Conservation (phyloP, 2,888 invertebrate species). For the Falcaria lacertinaria region DNA sequence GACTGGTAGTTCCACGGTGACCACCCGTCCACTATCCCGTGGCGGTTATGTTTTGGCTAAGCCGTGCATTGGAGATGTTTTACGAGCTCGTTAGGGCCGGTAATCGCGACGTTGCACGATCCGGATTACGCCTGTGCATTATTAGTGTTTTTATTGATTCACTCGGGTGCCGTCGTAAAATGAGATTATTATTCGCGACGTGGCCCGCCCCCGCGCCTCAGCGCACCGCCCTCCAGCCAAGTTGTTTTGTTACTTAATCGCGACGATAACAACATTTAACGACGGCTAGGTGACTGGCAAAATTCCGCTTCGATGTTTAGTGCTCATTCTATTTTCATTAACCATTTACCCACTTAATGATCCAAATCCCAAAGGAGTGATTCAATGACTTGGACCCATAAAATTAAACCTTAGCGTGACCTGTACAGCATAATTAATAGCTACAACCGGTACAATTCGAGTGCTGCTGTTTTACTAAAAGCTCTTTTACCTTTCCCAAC, state of each 20-base stretch:
- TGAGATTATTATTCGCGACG: conserved; percentile 78
- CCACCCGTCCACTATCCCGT: conserved; percentile 24
- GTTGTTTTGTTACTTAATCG: conserved; percentile 79
- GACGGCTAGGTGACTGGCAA: conserved; percentile 79
- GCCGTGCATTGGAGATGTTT: conserved; percentile 74
- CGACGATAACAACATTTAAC: conserved; percentile 78
- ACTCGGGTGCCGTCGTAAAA: conserved; percentile 78
- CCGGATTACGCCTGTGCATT: conserved; percentile 77
- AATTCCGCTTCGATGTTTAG: conserved; percentile 79
- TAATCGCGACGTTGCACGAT: conserved; percentile 75
- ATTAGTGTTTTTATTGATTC: conserved; percentile 81
- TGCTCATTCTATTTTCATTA: conserved; percentile 80
- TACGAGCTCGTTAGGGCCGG: conserved; percentile 78
- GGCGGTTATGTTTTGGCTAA: conserved; percentile 58
- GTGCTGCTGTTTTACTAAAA: conserved; percentile 11
- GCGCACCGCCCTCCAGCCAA: conserved; percentile 50
- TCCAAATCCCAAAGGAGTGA: conserved; percentile 74
- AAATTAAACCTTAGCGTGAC: conserved; percentile 74
- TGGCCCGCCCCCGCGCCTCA: conserved; percentile 31
- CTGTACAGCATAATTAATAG: conserved; percentile 53
- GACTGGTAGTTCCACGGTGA: conserved; percentile 13
- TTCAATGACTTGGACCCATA: conserved; percentile 71
- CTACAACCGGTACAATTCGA: conserved; percentile 29
- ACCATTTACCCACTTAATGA: conserved; percentile 79
- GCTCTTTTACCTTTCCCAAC: background rate